phyloP scores from a whole-genome alignment of 1,140 invertebrate genomes.

The Magallana gigas region DNA sequence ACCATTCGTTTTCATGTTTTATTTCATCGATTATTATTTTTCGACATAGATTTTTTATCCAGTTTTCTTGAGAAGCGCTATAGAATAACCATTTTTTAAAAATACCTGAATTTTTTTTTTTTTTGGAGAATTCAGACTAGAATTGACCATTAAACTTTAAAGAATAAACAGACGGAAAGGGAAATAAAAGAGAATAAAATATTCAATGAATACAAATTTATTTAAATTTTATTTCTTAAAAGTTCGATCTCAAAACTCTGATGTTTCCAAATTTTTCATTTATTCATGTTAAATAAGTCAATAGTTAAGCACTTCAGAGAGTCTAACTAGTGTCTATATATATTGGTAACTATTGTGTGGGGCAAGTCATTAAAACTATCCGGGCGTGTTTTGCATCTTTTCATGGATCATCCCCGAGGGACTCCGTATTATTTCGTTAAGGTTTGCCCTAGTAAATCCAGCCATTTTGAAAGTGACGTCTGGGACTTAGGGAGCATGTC shows the following conservation, averaged over 20 bases:
- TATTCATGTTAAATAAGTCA: not conserved
- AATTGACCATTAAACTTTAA: too few species aligned
- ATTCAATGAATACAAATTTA: too few species aligned
- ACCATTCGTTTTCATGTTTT: constrained; percentile 16
- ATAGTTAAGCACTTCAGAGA: not conserved
- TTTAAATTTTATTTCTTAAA: too few species aligned
- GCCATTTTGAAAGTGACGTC: constrained; percentile 1
- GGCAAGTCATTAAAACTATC: not conserved
- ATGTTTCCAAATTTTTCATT: not conserved
- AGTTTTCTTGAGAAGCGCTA: not conserved
- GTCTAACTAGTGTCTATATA: not conserved
- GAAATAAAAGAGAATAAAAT: too few species aligned
- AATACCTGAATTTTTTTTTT: too few species aligned
- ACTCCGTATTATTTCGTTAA: constrained; percentile 23
- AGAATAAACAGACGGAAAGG: too few species aligned
- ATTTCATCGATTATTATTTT: constrained; percentile 20
- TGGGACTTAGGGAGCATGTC: constrained; percentile 23
- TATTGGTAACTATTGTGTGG: not conserved
- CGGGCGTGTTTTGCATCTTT: not conserved
- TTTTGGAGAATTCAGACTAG: too few species aligned
- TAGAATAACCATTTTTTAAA: not conserved
- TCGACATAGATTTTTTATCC: constrained; percentile 2
- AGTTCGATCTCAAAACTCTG: too few species aligned
- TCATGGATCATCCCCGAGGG: constrained; percentile 23
- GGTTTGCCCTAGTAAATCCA: not conserved